Percentiles rank a stretch among this genome's conserved stretches.
phyloP scores from a whole-genome alignment of 2,888 invertebrate genomes.

The Yponomeuta plumbellus region DNA sequence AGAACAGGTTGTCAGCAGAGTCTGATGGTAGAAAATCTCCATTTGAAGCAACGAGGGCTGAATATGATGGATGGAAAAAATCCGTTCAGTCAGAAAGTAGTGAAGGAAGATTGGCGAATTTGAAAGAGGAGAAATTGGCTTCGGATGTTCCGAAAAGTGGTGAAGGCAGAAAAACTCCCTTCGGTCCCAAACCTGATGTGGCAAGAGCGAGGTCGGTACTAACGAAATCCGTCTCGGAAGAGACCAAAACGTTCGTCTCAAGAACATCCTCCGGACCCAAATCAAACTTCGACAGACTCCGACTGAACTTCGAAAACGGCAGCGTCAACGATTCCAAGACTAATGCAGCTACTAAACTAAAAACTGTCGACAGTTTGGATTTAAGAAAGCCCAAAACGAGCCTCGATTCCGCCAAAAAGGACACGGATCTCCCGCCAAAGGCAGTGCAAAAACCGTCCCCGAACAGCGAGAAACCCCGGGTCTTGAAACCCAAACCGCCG shows the following conservation, averaged over 20 bases:
- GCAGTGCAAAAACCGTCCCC: background rate
- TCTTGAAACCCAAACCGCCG: constrained; percentile 39
- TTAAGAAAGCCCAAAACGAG: background rate
- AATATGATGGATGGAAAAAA: background rate
- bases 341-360: background rate
- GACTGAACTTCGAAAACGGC: constrained; percentile 50
- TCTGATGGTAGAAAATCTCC: background rate
- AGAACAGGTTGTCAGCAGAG: background rate
- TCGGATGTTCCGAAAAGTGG: background rate
- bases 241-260: background rate
- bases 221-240: background rate
- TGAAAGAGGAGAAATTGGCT: background rate
- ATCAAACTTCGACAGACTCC: constrained; percentile 43
- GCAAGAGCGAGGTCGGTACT: background rate
- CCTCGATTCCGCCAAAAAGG: background rate
- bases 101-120: background rate
- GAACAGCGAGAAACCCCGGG: constrained; percentile 28
- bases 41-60: background rate
- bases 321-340: constrained; percentile 10
- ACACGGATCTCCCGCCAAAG: background rate
- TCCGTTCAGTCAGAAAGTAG: background rate
- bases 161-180: background rate
- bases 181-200: background rate
- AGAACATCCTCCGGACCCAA: constrained; percentile 28
- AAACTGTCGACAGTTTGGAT: background rate